Evolutionary conservation across 2,113 vertebrate genomes (phyloP).

Genomic region (Ageneiosus marmoratus): DNA sequence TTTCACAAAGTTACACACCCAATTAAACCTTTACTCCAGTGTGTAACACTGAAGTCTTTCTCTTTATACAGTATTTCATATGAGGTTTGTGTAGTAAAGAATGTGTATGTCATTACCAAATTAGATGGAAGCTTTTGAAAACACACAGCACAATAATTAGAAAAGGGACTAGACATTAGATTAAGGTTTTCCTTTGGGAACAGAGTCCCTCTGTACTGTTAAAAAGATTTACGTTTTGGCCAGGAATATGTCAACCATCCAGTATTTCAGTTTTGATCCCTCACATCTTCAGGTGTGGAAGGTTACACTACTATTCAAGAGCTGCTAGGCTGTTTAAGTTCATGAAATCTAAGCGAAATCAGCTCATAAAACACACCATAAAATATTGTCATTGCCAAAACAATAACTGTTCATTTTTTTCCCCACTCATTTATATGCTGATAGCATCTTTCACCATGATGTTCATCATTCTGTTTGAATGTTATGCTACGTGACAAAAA

Average conservation of each 20-base stretch:
- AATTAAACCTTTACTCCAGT: slow-evolving; percentile 24
- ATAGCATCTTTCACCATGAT: background rate
- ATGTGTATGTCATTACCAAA: background rate
- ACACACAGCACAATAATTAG: background rate
- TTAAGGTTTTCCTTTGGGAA: background rate
- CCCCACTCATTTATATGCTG: background rate
- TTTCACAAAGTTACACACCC: slow-evolving; percentile 36
- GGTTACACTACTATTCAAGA: background rate
- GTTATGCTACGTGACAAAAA: background rate
- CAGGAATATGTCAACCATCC: background rate
- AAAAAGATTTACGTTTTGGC: background rate
- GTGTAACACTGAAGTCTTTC: background rate
- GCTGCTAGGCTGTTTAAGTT: slow-evolving; percentile 34
- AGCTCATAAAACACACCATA: slow-evolving; percentile 48
- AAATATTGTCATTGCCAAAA: too few relatives aligned
- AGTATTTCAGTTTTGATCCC: background rate
- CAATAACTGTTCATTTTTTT: too few relatives aligned
- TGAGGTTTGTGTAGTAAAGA: background rate
- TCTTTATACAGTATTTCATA: background rate
- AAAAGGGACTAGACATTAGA: background rate
- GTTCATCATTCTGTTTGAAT: background rate
- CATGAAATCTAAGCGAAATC: slow-evolving; percentile 43
- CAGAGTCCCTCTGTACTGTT: background rate
- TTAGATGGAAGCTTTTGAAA: background rate
- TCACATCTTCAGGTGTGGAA: background rate